phyloP scores from a whole-genome alignment of 2,113 vertebrate genomes.

The Xenopus laevis region DNA sequence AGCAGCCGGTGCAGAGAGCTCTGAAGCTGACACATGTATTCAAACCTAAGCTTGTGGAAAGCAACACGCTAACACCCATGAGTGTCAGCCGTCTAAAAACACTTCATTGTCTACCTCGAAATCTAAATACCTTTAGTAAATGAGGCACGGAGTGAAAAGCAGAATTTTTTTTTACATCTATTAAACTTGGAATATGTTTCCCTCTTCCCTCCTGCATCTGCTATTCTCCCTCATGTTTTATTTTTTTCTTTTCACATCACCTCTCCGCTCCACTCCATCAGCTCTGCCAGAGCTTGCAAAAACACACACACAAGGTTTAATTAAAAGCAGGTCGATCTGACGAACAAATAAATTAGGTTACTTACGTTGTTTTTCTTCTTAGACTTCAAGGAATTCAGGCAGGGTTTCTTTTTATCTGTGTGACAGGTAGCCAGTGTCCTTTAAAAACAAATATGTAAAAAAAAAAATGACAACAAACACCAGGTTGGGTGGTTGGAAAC shows the following conservation, averaged over 20 bases:
- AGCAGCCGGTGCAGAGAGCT: constrained; percentile 12
- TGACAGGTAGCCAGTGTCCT: too few relatives aligned
- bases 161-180: constrained; percentile 36
- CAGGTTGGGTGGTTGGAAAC: too few relatives aligned
- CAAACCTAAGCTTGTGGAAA: constrained; percentile 21
- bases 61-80: constrained; percentile 9
- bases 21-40: constrained; percentile 30
- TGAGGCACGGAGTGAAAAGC: constrained; percentile 32
- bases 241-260: neutral
- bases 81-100: constrained; percentile 38
- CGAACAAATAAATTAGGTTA: constrained; percentile 40
- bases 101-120: constrained; percentile 29
- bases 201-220: neutral
- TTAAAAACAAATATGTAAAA: too few relatives aligned
- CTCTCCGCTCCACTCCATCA: constrained; percentile 25
- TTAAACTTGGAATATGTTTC: constrained; percentile 19
- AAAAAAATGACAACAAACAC: too few relatives aligned
- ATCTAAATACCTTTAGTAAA: constrained; percentile 34
- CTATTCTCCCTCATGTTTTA: neutral
- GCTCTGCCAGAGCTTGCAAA: constrained; percentile 16
- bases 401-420: neutral
- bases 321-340: constrained; percentile 41
- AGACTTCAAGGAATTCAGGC: constrained; percentile 4
- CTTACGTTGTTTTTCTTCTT: constrained; percentile 33
- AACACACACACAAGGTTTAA: constrained; percentile 37